Conservation (phyloP, 2,797 vertebrate species). For the Melanotaenia trifasciata region DNA sequence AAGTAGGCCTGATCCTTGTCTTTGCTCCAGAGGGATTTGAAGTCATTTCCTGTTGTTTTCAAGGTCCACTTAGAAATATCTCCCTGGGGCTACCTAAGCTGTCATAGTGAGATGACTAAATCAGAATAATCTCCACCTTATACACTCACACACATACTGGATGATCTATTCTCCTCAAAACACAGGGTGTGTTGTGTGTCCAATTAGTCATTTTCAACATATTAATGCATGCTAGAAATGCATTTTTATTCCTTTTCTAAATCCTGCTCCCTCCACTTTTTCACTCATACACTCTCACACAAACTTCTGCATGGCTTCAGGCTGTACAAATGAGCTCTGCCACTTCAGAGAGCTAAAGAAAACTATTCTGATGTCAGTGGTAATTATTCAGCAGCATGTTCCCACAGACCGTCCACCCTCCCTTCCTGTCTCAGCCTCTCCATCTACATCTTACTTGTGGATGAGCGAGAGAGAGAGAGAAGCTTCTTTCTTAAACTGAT, state of each 20-base stretch:
- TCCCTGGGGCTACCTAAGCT: conserved; percentile 67
- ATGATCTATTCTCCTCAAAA: conserved; percentile 5
- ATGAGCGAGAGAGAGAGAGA: conserved; percentile 36
- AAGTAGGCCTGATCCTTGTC: conserved; percentile 76
- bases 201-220: neutral
- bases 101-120: conserved; percentile 74
- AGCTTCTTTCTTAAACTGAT: conserved; percentile 73
- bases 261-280: conserved; percentile 1
- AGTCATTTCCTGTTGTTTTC: conserved; percentile 81
- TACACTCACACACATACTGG: conserved; percentile 8
- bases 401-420: conserved; percentile 67
- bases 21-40: conserved; percentile 67
- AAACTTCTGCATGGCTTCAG: conserved; percentile 70
- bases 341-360: conserved; percentile 83
- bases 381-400: conserved; percentile 80
- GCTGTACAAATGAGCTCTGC: conserved; percentile 84
- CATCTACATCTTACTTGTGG: conserved; percentile 28
- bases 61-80: conserved; percentile 74
- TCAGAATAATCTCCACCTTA: conserved; percentile 64
- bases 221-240: neutral
- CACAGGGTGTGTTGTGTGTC: neutral
- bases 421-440: conserved; percentile 24
- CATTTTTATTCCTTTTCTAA: conserved; percentile 7
- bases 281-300: conserved; percentile 25
- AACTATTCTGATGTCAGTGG: conserved; percentile 82